These are phyloP conservation scores for Apodemia duryi DNA, from an alignment of 2,888 invertebrate genomes.

Conservation along the genomic window DNA sequence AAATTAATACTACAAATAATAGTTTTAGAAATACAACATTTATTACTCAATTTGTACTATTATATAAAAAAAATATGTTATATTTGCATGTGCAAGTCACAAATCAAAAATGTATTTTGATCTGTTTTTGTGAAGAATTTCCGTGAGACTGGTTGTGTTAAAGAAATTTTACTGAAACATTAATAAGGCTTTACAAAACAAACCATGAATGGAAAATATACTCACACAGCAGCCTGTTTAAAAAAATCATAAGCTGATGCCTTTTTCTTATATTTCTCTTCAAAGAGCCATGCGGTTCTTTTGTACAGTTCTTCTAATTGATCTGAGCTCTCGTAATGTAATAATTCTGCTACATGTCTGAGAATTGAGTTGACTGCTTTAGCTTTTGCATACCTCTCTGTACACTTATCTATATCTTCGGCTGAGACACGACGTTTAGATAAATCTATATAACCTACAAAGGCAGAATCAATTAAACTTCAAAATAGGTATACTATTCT, in stretches of 20 bases:
- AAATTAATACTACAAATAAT: no score
- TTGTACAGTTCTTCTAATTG: constrained; percentile 97
- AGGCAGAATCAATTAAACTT: not conserved
- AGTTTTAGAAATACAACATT: no score
- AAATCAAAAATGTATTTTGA: no score
- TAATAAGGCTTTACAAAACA: no score
- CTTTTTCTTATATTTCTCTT: constrained; percentile 96
- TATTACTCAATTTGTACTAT: no score
- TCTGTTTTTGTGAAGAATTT: no score
- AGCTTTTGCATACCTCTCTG: constrained; percentile 98
- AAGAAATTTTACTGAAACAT: no score
- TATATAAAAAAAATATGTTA: no score
- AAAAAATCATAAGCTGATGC: constrained; percentile 98
- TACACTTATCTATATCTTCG: constrained; percentile 98
- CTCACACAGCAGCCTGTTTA: constrained; percentile 97
- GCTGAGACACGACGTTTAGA: constrained; percentile 99
- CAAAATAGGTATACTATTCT: no score
- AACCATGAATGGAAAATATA: constrained; percentile 33
- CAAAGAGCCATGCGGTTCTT: constrained; percentile 99
- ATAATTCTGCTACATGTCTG: constrained; percentile 96
- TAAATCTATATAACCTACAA: constrained; percentile 97
- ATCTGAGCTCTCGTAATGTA: constrained; percentile 93
- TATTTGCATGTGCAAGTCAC: no score
- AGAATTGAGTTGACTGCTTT: constrained; percentile 99
- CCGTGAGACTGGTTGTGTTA: no score